These are phyloP conservation scores for Thripadectes ignobilis DNA, from an alignment of 2,797 vertebrate species.

Conservation along the genomic window DNA sequence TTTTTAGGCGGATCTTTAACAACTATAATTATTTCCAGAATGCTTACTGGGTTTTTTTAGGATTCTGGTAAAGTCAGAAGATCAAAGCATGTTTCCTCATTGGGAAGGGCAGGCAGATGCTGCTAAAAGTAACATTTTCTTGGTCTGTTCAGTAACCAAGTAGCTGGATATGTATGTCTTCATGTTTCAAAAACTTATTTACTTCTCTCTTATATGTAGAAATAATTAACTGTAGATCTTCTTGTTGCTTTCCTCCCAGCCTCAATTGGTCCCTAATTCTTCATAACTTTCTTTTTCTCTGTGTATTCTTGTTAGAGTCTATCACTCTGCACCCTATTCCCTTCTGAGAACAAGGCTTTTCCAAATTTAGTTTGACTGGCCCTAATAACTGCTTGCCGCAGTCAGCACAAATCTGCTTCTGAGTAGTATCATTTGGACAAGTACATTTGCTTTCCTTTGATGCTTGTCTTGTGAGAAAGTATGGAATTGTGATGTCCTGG, in stretches of 20 bases:
- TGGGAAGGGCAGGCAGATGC: background rate
- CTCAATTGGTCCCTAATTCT: rapidly evolving
- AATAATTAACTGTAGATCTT: background rate
- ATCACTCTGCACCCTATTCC: background rate
- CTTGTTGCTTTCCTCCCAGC: background rate
- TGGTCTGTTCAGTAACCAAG: background rate
- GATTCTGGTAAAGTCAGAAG: background rate
- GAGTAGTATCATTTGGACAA: background rate
- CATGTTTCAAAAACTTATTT: background rate
- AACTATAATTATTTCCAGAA: background rate
- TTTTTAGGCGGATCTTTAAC: background rate
- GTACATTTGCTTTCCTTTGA: background rate
- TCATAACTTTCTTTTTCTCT: background rate
- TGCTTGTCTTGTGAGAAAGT: background rate
- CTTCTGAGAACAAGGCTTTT: background rate
- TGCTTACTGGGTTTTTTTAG: background rate
- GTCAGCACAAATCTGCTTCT: background rate
- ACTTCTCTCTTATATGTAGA: background rate
- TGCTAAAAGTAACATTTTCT: background rate
- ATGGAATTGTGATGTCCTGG: background rate
- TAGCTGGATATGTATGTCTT: background rate
- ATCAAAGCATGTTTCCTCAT: background rate
- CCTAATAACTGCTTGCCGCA: background rate
- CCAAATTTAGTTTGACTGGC: background rate
- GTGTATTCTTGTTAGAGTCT: background rate